Evolutionary conservation across 2,797 vertebrate genomes (phyloP).

Genomic region (Poeciliopsis turneri): DNA sequence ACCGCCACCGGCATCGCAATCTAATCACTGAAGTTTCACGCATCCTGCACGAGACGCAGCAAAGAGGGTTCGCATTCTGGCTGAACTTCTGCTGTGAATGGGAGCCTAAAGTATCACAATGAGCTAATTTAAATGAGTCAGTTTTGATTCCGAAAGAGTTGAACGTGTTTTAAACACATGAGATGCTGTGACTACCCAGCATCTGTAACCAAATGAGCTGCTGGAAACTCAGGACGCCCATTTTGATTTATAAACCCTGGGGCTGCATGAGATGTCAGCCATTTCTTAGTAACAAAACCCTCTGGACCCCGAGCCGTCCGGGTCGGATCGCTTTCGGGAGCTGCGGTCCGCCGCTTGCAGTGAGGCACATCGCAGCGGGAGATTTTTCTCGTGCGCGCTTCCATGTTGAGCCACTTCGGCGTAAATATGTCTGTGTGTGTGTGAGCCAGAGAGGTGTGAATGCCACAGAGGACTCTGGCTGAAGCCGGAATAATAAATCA

Average conservation of each 20-base stretch:
- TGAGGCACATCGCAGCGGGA: conserved; percentile 8
- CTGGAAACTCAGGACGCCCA: conserved; percentile 14
- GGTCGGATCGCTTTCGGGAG: conserved; percentile 46
- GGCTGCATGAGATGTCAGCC: conserved; percentile 43
- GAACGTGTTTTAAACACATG: background rate
- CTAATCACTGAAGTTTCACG: too few species aligned
- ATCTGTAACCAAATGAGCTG: background rate
- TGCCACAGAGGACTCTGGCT: conserved; percentile 43
- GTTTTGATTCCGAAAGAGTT: background rate
- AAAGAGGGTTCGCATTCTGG: too few species aligned
- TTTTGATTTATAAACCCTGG: conserved; percentile 22
- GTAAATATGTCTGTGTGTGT: conserved; percentile 19
- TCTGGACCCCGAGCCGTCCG: conserved; percentile 23
- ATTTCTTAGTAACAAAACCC: conserved; percentile 29
- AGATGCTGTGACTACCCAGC: background rate
- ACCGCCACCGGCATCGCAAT: too few species aligned
- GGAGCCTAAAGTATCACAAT: too few species aligned
- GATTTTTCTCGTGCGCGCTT: conserved; percentile 28
- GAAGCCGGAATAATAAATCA: conserved; percentile 52
- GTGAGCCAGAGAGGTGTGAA: conserved; percentile 35
- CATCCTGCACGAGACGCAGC: too few species aligned
- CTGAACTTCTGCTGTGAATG: too few species aligned
- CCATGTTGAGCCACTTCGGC: conserved; percentile 6
- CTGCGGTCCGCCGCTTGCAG: conserved; percentile 20
- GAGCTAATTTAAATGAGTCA: background rate